phyloP scores from a whole-genome alignment of 2,888 invertebrate genomes.

The Ectemnius cavifrons region DNA sequence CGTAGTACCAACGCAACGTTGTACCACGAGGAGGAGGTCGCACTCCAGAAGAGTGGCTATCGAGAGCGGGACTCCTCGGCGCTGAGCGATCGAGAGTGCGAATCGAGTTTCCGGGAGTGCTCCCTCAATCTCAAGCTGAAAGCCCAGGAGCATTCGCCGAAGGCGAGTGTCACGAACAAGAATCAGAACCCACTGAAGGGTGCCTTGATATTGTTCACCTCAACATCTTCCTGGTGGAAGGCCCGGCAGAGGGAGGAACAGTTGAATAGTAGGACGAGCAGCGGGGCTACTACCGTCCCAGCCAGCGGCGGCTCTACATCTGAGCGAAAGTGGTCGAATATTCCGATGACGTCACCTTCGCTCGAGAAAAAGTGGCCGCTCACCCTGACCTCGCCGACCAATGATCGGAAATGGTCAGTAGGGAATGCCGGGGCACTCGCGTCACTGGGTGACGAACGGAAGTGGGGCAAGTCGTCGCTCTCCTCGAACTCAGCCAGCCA shows the following conservation, averaged over 20 bases:
- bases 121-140: constrained; percentile 55
- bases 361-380: constrained; percentile 68
- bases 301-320: constrained; percentile 46
- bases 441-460: constrained; percentile 64
- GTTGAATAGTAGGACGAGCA: constrained; percentile 40
- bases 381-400: constrained; percentile 56
- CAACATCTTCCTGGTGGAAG: constrained; percentile 77
- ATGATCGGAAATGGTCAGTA: constrained; percentile 70
- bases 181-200: constrained; percentile 73
- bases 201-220: constrained; percentile 73
- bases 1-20: constrained; percentile 72
- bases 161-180: constrained; percentile 60
- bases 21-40: constrained; percentile 68
- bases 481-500: constrained; percentile 68
- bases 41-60: constrained; percentile 51
- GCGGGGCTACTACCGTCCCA: constrained; percentile 16
- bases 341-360: constrained; percentile 66
- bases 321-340: constrained; percentile 72
- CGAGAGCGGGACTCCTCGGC: constrained; percentile 65
- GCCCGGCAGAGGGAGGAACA: constrained; percentile 73
- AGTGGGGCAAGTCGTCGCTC: constrained; percentile 66
- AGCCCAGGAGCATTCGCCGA: constrained; percentile 60
- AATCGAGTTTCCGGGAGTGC: constrained; percentile 61
- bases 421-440: constrained; percentile 49
- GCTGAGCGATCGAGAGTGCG: constrained; percentile 65